These are phyloP conservation scores for Slavum lentiscoides DNA, from an alignment of 2,888 invertebrate genomes.

Conservation along the genomic window DNA sequence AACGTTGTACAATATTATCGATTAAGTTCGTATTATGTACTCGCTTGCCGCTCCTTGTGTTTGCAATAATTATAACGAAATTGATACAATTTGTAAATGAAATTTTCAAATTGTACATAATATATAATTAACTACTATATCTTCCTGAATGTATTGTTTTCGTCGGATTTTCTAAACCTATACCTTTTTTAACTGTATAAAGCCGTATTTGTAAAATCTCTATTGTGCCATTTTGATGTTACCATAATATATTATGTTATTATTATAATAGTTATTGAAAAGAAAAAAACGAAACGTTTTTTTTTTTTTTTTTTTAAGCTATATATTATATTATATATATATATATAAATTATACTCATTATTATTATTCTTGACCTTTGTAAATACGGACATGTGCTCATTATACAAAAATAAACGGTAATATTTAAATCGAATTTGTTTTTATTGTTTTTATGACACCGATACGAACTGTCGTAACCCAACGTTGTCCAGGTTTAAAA, in stretches of 20 bases:
- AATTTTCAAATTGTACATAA: background rate
- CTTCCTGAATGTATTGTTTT: conserved; percentile 31
- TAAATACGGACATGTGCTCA: conserved; percentile 52
- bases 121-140: background rate
- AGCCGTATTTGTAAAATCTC: conserved; percentile 46
- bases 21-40: background rate
- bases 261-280: conserved; percentile 11
- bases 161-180: conserved; percentile 19
- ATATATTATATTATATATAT: conserved; percentile 2
- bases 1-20: background rate
- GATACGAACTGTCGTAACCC: background rate
- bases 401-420: conserved; percentile 47
- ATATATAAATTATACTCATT: conserved; percentile 18
- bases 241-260: conserved; percentile 36
- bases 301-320: conserved; percentile 26
- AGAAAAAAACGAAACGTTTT: conserved; percentile 5
- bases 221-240: conserved; percentile 48
- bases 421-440: conserved; percentile 12
- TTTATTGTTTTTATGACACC: background rate
- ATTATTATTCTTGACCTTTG: conserved; percentile 44
- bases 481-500: background rate
- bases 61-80: conserved; percentile 15
- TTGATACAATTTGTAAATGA: conserved; percentile 14
- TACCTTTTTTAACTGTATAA: conserved; percentile 35
- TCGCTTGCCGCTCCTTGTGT: conserved; percentile 35